Base-by-base conservation (phyloP, 2,888 invertebrate genomes). In the Adelphocoris suturalis region DNA sequence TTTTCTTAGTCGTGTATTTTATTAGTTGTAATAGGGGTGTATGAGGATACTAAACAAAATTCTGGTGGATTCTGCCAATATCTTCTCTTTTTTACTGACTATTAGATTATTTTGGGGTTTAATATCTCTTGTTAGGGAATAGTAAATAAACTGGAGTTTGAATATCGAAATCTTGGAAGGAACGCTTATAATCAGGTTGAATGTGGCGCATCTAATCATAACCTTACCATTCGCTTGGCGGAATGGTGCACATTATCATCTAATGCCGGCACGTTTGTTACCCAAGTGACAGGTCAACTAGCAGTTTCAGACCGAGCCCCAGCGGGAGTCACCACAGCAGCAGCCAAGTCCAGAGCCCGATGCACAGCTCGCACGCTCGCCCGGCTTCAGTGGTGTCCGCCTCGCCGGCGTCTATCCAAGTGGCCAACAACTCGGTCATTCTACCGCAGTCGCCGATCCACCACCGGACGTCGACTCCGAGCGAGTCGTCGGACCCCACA, bases 401-500 rank as follows among this genome's bases (percentile, higher is more conserved):
- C 14, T 47, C 78, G 0, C 81, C 93, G 92, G 90, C 92, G 92
- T 81, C 92, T 92, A 46, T 92, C 92, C 90, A 93, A 92, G 90
- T 94, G 95, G 0, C 95, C 94, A 28, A 94, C 95, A 89, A 87
- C 82, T 61, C 91, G 16, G 0, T 95, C 94, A 0, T 94, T 94
- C 9, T 90, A 3, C 95, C 0, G 93, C 95, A 89, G 95, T 95
- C 92, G 94, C 95, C 93, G 93, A 95, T 91, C 94, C 95, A 91
- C 88, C 91, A 90, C 16, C 82, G 91, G 61, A 68, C 91, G 12
- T 86, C 84, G n/a, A 57, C 87, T 11, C 90, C 82, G 23, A 81
- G 47, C 28, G 91, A 91, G 37, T 23, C 91, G 2, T 78, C 75
- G 7, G 91, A 91, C 48, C 90, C 91, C n/a, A 48, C 81, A 4